Conservation (phyloP, 1,140 invertebrate genomes). For the Temnothorax longispinosus region DNA sequence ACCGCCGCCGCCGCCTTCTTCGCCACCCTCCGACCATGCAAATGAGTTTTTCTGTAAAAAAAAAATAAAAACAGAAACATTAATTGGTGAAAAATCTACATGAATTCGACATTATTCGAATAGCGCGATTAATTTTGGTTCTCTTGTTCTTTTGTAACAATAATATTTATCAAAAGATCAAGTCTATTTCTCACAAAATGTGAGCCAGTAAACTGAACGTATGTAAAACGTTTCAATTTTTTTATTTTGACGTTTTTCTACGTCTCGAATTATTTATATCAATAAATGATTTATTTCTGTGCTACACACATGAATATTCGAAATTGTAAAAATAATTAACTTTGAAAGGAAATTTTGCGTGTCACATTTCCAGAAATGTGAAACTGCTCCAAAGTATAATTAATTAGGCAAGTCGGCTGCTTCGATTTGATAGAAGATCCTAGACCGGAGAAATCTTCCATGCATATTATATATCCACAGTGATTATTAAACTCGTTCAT, state of each 20-base stretch:
- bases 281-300: neutral
- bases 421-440: slow-evolving; percentile 17
- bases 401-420: slow-evolving; percentile 4
- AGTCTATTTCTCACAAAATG: neutral
- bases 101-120: neutral
- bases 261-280: neutral
- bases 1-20: slow-evolving; percentile 74
- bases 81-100: neutral
- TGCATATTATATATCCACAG: slow-evolving; percentile 52
- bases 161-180: neutral
- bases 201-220: neutral
- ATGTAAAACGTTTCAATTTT: neutral
- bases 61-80: neutral
- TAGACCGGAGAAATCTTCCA: slow-evolving; percentile 41
- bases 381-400: slow-evolving; percentile 11
- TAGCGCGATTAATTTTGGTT: neutral
- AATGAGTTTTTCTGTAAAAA: slow-evolving; percentile 85
- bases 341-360: neutral
- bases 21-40: slow-evolving; percentile 84
- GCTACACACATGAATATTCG: neutral
- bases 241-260: neutral
- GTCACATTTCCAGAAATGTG: neutral
- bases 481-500: slow-evolving; percentile 66
- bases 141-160: neutral
- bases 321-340: neutral